Conservation (phyloP, 2,113 vertebrate genomes). For the Sturnira hondurensis region DNA sequence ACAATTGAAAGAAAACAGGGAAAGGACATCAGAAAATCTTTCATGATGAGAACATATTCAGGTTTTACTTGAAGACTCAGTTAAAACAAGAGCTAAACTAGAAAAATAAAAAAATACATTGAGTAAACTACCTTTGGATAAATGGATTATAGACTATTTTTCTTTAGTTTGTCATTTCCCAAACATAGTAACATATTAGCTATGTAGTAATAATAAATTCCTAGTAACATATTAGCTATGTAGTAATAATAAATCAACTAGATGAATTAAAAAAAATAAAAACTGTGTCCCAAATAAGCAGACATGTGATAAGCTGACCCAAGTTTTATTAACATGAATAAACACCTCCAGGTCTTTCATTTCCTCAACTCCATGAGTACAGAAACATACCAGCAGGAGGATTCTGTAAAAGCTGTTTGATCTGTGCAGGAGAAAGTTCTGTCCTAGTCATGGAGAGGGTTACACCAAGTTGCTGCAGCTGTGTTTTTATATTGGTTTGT, state of each 20-base stretch:
- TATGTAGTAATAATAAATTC: not conserved
- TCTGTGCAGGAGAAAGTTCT: slow-evolving; percentile 91
- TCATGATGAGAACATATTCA: not conserved
- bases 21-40: not conserved
- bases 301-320: not conserved
- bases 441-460: slow-evolving; percentile 89
- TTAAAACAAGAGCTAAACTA: slow-evolving; percentile 15
- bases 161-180: not conserved
- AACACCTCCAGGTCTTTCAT: slow-evolving; percentile 79
- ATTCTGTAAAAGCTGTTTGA: slow-evolving; percentile 95
- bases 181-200: slow-evolving; percentile 18
- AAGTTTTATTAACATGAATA: slow-evolving; percentile 13
- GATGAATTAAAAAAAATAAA: not conserved
- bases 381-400: slow-evolving; percentile 89
- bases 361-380: not conserved
- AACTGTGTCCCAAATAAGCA: not conserved
- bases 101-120: not conserved
- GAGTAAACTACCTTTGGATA: not conserved
- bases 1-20: slow-evolving; percentile 12
- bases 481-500: slow-evolving; percentile 89
- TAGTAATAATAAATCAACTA: not conserved
- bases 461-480: slow-evolving; percentile 92
- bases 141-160: slow-evolving; percentile 14
- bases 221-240: not conserved
- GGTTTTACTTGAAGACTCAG: slow-evolving; percentile 25